These are phyloP conservation scores for Chloroceryle inda DNA, from an alignment of 2,797 vertebrate species.

Conservation along the genomic window DNA sequence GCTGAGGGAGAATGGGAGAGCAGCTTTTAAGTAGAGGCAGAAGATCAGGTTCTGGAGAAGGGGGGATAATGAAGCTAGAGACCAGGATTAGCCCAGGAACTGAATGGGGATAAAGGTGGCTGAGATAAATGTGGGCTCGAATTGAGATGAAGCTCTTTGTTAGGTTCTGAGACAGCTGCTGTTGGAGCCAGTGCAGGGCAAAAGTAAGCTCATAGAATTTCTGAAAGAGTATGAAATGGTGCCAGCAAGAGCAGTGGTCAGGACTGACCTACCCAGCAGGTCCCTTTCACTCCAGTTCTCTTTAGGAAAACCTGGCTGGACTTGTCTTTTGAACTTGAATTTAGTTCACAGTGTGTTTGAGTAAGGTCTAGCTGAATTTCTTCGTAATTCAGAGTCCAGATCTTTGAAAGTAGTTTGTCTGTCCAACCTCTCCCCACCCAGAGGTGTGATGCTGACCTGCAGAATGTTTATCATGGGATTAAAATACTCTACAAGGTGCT, in stretches of 20 bases:
- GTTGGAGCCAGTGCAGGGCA: accelerated
- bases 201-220: not conserved
- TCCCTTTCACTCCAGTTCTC: not conserved
- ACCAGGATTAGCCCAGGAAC: not conserved
- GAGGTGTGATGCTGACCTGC: not conserved
- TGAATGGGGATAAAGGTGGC: accelerated
- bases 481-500: conserved; percentile 71
- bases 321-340: conserved; percentile 39
- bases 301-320: not conserved
- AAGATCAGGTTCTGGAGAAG: not conserved
- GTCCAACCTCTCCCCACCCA: not conserved
- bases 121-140: not conserved
- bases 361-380: not conserved
- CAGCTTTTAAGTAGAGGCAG: not conserved
- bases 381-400: not conserved
- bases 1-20: not conserved
- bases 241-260: not conserved
- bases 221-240: not conserved
- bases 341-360: not conserved
- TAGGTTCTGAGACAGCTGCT: not conserved
- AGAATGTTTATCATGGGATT: conserved; percentile 57
- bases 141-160: not conserved
- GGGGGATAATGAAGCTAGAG: not conserved
- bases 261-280: not conserved
- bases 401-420: conserved; percentile 1